Evolutionary conservation across 2,888 invertebrate species (phyloP).

Genomic region (Hypena proboscidalis): DNA sequence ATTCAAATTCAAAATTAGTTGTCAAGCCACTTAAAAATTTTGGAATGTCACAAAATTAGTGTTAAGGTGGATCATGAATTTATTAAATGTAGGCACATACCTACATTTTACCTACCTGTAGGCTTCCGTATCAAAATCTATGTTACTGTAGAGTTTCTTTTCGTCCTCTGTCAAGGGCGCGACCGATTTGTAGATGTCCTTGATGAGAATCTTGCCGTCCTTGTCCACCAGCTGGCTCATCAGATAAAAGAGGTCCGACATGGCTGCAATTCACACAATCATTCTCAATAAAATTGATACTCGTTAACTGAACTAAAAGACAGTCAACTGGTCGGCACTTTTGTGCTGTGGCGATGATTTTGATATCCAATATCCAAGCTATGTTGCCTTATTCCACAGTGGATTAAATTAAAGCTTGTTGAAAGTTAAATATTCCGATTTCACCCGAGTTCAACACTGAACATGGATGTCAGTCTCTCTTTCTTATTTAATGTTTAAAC

Average conservation of each 20-base stretch:
- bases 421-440: no score
- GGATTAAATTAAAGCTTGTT: no score
- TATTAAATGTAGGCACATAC: neutral
- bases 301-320: no score
- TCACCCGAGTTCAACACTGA: no score
- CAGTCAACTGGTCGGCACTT: no score
- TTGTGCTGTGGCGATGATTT: no score
- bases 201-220: constrained; percentile 93
- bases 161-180: constrained; percentile 89
- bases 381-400: no score
- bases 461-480: no score
- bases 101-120: constrained; percentile 83
- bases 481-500: no score
- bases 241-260: constrained; percentile 95
- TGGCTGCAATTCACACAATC: constrained; percentile 82
- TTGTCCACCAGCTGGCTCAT: constrained; percentile 93
- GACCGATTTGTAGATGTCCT: constrained; percentile 94
- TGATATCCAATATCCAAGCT: no score
- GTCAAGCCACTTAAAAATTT: no score
- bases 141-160: constrained; percentile 89
- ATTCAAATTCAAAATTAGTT: no score
- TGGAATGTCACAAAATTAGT: constrained; percentile 12
- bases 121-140: constrained; percentile 94
- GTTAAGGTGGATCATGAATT: constrained; percentile 13
- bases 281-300: constrained; percentile 24